Percentiles rank a stretch among this genome's conserved stretches.
Evolutionary conservation across 1,140 invertebrate genomes (phyloP).

Genomic region (Trigoniulus corallinus): DNA sequence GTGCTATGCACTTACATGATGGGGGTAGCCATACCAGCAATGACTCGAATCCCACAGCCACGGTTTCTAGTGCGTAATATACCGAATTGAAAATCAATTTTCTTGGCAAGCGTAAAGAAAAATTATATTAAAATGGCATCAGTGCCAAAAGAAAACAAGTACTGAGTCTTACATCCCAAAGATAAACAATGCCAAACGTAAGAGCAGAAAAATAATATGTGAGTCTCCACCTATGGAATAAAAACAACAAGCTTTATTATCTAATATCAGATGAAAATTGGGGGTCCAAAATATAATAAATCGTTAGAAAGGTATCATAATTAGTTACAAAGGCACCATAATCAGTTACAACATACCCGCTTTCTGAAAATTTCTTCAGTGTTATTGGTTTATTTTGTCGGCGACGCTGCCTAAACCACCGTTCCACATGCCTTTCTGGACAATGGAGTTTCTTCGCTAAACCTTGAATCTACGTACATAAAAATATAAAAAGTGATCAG

Average conservation of each 20-base stretch:
- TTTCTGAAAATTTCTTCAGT: constrained; percentile 82
- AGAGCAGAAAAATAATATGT: constrained; percentile 73
- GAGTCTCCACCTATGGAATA: constrained; percentile 55
- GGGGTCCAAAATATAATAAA: no score
- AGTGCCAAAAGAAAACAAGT: constrained; percentile 1
- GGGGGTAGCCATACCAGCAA: constrained; percentile 61
- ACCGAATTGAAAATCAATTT: neutral
- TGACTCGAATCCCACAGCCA: constrained; percentile 88
- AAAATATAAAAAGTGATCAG: constrained; percentile 29
- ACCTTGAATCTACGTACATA: constrained; percentile 36
- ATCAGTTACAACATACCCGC: constrained; percentile 31
- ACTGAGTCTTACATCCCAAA: constrained; percentile 50
- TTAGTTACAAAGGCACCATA: no score
- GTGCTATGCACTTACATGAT: constrained; percentile 20
- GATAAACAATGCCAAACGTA: constrained; percentile 56
- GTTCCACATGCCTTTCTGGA: constrained; percentile 70
- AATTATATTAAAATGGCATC: neutral
- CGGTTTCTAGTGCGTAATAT: constrained; percentile 39
- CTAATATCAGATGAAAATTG: no score
- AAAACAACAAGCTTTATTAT: constrained; percentile 16
- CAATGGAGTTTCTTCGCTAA: constrained; percentile 73
- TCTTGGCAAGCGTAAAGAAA: neutral
- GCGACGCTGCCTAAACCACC: constrained; percentile 68
- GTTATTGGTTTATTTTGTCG: constrained; percentile 72
- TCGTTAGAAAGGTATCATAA: no score